phyloP scores from a whole-genome alignment of 2,113 vertebrate species.

The Lepidiolamprologus cunningtoni region DNA sequence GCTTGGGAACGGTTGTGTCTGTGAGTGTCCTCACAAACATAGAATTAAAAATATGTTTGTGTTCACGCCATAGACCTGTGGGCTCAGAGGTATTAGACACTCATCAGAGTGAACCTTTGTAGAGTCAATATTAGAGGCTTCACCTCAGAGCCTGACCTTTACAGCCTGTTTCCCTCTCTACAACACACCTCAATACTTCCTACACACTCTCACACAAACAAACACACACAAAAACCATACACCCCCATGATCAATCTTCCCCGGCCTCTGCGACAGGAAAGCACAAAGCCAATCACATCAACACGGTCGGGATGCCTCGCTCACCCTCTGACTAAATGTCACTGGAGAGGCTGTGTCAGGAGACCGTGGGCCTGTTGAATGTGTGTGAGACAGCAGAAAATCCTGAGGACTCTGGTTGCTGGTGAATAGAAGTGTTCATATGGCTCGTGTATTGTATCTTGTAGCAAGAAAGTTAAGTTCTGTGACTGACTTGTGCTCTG shows the following conservation, averaged over 20 bases:
- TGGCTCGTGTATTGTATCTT: not conserved
- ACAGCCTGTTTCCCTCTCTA: slow-evolving; percentile 24
- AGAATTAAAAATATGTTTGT: not conserved
- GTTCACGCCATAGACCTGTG: not conserved
- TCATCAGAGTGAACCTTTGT: slow-evolving; percentile 52
- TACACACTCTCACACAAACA: not conserved
- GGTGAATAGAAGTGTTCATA: not conserved
- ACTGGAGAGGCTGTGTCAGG: slow-evolving; percentile 46
- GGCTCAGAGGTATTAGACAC: slow-evolving; percentile 34
- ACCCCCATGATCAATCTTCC: slow-evolving; percentile 55
- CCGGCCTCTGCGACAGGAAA: slow-evolving; percentile 41
- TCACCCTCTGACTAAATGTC: slow-evolving; percentile 62
- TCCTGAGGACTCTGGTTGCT: not conserved
- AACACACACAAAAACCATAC: not conserved
- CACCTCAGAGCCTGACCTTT: slow-evolving; percentile 62
- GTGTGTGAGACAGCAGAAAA: not conserved
- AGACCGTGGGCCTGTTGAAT: slow-evolving; percentile 6
- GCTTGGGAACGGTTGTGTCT: not conserved
- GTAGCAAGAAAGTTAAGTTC: not conserved
- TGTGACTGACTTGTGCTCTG: not conserved
- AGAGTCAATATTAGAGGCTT: slow-evolving; percentile 59
- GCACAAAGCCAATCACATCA: slow-evolving; percentile 62
- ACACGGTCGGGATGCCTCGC: slow-evolving; percentile 28
- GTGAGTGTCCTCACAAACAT: not conserved
- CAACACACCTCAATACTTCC: not conserved